phyloP scores from a whole-genome alignment of 2,797 vertebrate species.

The Tachyglossus aculeatus region DNA sequence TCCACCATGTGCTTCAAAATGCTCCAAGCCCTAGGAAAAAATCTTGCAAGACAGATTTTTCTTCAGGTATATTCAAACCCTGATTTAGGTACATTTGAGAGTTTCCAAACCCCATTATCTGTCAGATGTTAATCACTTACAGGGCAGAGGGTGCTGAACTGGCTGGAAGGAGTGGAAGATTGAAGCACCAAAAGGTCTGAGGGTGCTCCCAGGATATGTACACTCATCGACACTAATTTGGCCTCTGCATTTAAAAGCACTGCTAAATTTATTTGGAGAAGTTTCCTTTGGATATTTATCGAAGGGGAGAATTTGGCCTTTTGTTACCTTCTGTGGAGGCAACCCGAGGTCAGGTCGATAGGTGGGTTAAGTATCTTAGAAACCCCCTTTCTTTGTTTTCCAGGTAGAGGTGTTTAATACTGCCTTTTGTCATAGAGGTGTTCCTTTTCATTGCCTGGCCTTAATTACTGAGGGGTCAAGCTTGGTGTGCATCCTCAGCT shows the following conservation, averaged over 20 bases:
- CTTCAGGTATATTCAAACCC: slow-evolving; percentile 27
- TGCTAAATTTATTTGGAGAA: background rate
- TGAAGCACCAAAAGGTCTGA: slow-evolving; percentile 7
- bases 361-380: no score
- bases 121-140: slow-evolving; percentile 26
- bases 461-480: no score
- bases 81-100: slow-evolving; percentile 24
- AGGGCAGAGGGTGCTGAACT: slow-evolving; percentile 26
- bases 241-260: slow-evolving; percentile 20
- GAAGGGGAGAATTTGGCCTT: background rate
- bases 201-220: slow-evolving; percentile 12
- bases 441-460: no score
- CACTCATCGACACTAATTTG: slow-evolving; percentile 20
- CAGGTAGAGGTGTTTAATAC: no score
- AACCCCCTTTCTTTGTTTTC: no score
- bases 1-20: slow-evolving; percentile 15
- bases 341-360: no score
- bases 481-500: no score
- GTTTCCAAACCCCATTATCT: slow-evolving; percentile 12
- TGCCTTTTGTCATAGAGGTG: no score
- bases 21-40: background rate
- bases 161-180: slow-evolving; percentile 35
- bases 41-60: background rate
- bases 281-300: background rate
- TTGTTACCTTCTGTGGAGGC: background rate